These are phyloP conservation scores for Tinea pellionella DNA, from an alignment of 2,888 invertebrate species.

Conservation along the genomic window DNA sequence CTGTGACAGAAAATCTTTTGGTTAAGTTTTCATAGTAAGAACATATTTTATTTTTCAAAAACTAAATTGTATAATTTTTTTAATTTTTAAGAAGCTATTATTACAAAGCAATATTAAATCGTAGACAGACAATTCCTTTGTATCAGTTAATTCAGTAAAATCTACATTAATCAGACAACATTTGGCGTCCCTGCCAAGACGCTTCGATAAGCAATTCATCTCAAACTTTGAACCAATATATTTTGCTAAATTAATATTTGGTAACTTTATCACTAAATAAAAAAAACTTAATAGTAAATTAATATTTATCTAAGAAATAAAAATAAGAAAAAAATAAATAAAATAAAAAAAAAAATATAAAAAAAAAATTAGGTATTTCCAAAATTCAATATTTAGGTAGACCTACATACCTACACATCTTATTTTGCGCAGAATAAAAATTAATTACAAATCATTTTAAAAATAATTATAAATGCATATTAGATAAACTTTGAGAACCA, in stretches of 20 bases:
- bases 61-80: not conserved
- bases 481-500: conserved; percentile 4
- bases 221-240: not conserved
- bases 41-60: not conserved
- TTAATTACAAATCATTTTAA: not conserved
- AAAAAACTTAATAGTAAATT: no score
- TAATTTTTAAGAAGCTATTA: no score
- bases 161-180: not conserved
- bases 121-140: not conserved
- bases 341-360: no score
- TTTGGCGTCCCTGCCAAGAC: conserved; percentile 2
- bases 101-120: no score
- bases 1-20: conserved; percentile 1
- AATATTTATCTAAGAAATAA: no score
- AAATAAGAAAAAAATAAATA: no score
- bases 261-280: no score
- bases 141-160: not conserved
- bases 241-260: no score
- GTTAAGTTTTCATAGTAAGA: not conserved
- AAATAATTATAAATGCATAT: not conserved
- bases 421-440: no score
- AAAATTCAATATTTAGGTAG: no score
- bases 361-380: no score
- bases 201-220: not conserved
- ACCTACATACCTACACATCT: no score